Base-by-base conservation (phyloP, 2,113 vertebrate genomes). In the Misgurnus anguillicaudatus region DNA sequence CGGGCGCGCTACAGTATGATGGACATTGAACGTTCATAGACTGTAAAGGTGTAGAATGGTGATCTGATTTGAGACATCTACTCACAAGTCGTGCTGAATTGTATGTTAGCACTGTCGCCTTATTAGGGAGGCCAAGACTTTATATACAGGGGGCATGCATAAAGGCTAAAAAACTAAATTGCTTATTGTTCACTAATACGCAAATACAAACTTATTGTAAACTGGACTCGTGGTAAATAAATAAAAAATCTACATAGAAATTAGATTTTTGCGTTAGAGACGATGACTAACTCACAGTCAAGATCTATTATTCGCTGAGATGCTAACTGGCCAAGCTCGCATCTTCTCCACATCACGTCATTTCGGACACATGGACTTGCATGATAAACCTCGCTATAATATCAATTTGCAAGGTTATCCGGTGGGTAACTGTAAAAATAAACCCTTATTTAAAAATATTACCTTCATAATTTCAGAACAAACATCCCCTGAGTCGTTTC, bases 191-290 rank as follows among this genome's bases (percentile, higher is more conserved):
- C 9, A 4, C 5, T 4, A 7, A 42, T 9, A 42, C 6, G 2
- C 2, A 7, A 1, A 42, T 9, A 42, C 41, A 42, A 42, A 42
- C 41, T 9, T 42, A 90, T 31, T 31, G 24, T 31, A 31, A 31
- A 31, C 3, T 85, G 78, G 80, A 89, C 88, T 90, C 85, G 87
- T 88, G 86, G 55, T 6, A 80, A 63, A 14, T 78, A 39, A 41
- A 85, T 88, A 91, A 91, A 87, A 89, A 89, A 91, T 91, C 86
- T 88, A 80, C 86, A 14, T 61, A 83, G 87, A 89, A 91, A 91
- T 89, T 77, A 85, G 68, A 82, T 82, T 86, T 74, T 91, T 90
- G 86, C 87, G 88, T 85, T 83, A 88, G 78, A 86, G 85, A 90
- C 90, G 88, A 82, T 88, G 64, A 84, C 80, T 91, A 88, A 90